Base-by-base conservation (phyloP, 2,113 vertebrate genomes). In the Tachycineta bicolor region DNA sequence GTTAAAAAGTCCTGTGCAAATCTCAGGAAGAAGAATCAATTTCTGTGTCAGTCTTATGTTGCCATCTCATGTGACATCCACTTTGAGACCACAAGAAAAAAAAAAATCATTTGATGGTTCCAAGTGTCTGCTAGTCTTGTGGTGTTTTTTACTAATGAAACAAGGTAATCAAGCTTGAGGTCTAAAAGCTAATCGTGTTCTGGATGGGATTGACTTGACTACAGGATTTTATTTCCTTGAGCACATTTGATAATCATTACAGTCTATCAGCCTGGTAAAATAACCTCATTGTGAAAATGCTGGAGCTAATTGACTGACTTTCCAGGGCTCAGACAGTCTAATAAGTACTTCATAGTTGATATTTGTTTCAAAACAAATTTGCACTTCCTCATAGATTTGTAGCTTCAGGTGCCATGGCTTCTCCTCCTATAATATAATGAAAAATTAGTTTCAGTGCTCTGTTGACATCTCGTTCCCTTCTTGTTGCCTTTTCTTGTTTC, bases 281-380 rank as follows among this genome's bases (percentile, higher is more conserved):
- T 52, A 95, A 86, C 43, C 29, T 90, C 68, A 56, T 71, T 92
- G 82, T 88, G 78, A 88, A 75, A 88, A 44, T 47, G 43, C 3
- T 76, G 80, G 41, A 46, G 58, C 34, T 85, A 63, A 89, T 65
- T 0, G 9, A 85, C 59, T 84, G 29, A 47, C 46, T 93, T 93
- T 77, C 63, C 71, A 83, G 63, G 47, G 17, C 33, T 89, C 47
- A 67, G 55, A 55, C 29, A 83, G 14, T 63, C 68, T 77, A 80
- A 41, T 39, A 73, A 65, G 24, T 77, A 63, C 74, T 94, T 96
- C 44, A 70, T 47, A 77, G 79, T 41, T 55, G 46, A 46, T 90
- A 80, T 28, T 85, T 88, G 22, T 90, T 87, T 91, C 84, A 94
- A 89, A 91, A 96, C 50, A 91, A 73, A 69, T 94, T 93, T 89